phyloP scores from a whole-genome alignment of 1,140 invertebrate species.

The Drosophila orena region DNA sequence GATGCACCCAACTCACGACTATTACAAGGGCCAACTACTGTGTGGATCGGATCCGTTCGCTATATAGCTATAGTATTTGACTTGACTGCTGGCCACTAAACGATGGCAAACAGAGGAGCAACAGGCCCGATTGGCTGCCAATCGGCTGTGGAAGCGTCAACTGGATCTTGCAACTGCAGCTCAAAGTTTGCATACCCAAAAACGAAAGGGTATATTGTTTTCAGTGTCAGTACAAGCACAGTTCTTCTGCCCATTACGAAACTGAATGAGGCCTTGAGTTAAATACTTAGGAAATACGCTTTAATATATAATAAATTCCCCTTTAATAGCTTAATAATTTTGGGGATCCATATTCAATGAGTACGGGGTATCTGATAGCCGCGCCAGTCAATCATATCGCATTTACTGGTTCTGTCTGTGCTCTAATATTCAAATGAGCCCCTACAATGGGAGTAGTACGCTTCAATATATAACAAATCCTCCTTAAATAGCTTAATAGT shows the following conservation, averaged over 20 bases:
- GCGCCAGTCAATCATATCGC: background rate
- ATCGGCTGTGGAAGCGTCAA: slow-evolving; percentile 75
- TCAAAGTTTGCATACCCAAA: slow-evolving; percentile 8
- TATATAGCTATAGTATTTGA: slow-evolving; percentile 48
- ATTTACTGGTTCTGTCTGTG: slow-evolving; percentile 11
- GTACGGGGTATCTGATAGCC: background rate
- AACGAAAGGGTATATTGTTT: background rate
- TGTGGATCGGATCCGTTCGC: slow-evolving; percentile 42
- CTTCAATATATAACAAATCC: background rate
- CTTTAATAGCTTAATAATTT: background rate
- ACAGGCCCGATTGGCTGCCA: slow-evolving; percentile 72
- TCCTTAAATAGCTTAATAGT: background rate
- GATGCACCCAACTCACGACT: slow-evolving; percentile 45
- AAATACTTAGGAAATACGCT: no score
- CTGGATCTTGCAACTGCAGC: slow-evolving; percentile 64
- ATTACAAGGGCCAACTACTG: slow-evolving; percentile 74
- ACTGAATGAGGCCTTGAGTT: no score
- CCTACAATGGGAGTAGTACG: slow-evolving; percentile 73
- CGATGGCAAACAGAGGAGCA: slow-evolving; percentile 76
- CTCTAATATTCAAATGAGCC: slow-evolving; percentile 72
- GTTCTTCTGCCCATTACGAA: no score
- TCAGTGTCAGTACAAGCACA: background rate
- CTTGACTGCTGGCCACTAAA: slow-evolving; percentile 74
- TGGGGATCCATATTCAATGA: background rate
- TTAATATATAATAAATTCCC: background rate